These are phyloP conservation scores for Rhodinocichla rosea DNA, from an alignment of 2,113 vertebrate genomes.

Conservation along the genomic window DNA sequence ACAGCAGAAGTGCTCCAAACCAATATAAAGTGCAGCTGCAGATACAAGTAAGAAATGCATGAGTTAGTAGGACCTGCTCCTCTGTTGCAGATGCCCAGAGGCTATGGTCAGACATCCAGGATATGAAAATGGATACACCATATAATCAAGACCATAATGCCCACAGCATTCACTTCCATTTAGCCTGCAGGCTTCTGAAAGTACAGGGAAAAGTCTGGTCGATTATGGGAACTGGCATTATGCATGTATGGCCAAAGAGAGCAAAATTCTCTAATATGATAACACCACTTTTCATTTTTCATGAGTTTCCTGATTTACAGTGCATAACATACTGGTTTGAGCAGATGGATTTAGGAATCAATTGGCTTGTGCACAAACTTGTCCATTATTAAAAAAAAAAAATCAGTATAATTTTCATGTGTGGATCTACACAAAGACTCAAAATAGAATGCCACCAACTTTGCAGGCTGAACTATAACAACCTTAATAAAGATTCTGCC, in stretches of 20 bases:
- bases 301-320: conserved; percentile 32
- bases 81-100: conserved; percentile 54
- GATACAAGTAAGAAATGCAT: conserved; percentile 29
- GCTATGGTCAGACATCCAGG: conserved; percentile 55
- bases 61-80: conserved; percentile 3
- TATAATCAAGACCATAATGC: conserved; percentile 61
- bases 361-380: neutral
- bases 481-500: neutral
- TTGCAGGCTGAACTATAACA: neutral
- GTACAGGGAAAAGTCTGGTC: conserved; percentile 6
- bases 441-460: neutral
- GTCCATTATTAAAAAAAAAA: neutral
- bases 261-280: conserved; percentile 21
- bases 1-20: neutral
- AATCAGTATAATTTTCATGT: neutral
- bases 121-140: conserved; percentile 58
- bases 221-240: conserved; percentile 30
- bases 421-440: neutral
- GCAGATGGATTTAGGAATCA: neutral
- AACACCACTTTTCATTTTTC: conserved; percentile 46
- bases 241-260: conserved; percentile 30
- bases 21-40: conserved; percentile 20
- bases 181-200: conserved; percentile 68
- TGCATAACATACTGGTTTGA: neutral
- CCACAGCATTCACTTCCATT: conserved; percentile 46